Percentiles rank a stretch among this genome's conserved stretches.
Conservation (phyloP, 2,113 vertebrate species). For the Trogon melanurus region DNA sequence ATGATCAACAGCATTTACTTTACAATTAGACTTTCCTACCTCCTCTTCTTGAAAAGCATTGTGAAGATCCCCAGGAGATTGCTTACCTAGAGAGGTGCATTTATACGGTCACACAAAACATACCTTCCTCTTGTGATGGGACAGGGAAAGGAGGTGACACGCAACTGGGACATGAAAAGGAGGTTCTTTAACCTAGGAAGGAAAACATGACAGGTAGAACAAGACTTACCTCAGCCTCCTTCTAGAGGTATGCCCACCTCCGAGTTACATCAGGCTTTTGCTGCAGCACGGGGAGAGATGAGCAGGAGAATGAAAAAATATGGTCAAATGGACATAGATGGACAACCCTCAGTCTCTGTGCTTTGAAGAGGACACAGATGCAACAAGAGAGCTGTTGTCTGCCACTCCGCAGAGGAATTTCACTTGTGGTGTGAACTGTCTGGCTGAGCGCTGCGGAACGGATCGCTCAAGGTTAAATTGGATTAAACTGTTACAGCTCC, state of each 20-base stretch:
- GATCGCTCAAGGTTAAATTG: conserved; percentile 50
- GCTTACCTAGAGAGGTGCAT: not conserved
- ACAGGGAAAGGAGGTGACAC: not conserved
- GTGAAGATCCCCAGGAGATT: not conserved
- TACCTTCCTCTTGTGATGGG: not conserved
- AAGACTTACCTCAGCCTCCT: not conserved
- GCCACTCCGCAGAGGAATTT: not conserved
- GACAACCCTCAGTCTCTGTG: not conserved
- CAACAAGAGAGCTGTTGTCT: not conserved
- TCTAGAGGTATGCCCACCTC: not conserved
- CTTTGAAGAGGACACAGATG: not conserved
- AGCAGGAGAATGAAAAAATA: not conserved
- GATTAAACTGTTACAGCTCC: conserved; percentile 57
- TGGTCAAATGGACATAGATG: not conserved
- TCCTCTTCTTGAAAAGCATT: not conserved
- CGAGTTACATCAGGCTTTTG: not conserved
- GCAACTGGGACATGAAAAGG: not conserved
- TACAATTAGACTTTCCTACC: not conserved
- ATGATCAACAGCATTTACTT: not conserved
- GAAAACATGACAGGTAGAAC: not conserved
- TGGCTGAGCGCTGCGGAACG: not conserved
- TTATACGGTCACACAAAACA: not conserved
- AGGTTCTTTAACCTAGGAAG: not conserved
- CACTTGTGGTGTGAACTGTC: not conserved
- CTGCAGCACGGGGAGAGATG: not conserved